Evolutionary conservation across 2,113 vertebrate species (phyloP), one percentile per base, ranked within the genome.

Genomic region (Rhinichthys klamathensis): DNA sequence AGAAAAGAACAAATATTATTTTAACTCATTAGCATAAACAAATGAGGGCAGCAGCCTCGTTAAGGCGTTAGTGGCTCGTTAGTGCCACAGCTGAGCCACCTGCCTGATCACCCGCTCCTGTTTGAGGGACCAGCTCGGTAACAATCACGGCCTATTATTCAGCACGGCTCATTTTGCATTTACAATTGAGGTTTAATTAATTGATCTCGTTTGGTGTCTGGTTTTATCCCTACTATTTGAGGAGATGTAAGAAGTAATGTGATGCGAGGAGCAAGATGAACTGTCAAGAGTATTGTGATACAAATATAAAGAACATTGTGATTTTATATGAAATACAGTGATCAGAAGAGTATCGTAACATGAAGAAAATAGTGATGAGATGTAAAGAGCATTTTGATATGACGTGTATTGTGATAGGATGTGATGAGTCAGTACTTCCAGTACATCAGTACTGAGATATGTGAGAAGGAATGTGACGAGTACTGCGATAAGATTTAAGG

Each of bases 1-100:
- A 86, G 77, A 92, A 93, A 92, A 94, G 91, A 92, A 93, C 92
- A 91, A 92, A 93, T 92, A 87, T 92, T 92, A 92, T 94, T 94
- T 94, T 91, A 93, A 92, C 90, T 93, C 92, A 94, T 95, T 95
- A 94, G 92, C 94, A 95, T 95, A 95, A 94, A 94, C 93, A 94
- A 95, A 95, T 95, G 92, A 95, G 94, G 93, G 91, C 93, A 93
- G 92, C 70, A 88, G 92, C 93, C 94, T 94, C 90, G 92, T 95
- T 94, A 94, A 93, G 88, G 91, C 90, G 91, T 92, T 94, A 92
- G 92, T 92, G 91, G 93, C 91, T 94, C 89, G 92, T 95, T 94
- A 93, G 93, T 92, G 92, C 58, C 35, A 72, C 76, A 85, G 84
- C 92, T 94, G 93, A 94, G 92, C 93, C 94, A 94, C 90, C 91